A percentile compares a stretch with the other conserved stretches of the same genome.
Conservation (phyloP, 1,140 invertebrate genomes). For the Scaptomyza graminum region DNA sequence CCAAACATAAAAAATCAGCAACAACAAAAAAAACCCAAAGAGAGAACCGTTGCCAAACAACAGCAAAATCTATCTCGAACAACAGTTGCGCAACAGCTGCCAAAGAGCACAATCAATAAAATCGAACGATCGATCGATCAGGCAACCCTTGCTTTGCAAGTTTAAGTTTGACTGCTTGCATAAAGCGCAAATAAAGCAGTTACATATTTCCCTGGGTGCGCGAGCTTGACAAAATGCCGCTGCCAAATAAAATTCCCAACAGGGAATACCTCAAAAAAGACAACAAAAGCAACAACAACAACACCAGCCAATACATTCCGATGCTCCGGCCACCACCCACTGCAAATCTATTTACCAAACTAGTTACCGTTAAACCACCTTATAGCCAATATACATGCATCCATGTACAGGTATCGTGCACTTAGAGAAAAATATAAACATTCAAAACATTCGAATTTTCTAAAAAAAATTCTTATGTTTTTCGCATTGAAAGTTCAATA, state of each 20-base stretch:
- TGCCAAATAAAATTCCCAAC: constrained; percentile 44
- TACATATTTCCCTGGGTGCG: constrained; percentile 46
- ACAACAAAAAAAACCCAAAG: constrained; percentile 17
- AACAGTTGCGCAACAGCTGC: background rate
- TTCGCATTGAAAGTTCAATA: too few species aligned
- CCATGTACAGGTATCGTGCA: constrained; percentile 20
- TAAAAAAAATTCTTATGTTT: too few species aligned
- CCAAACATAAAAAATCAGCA: constrained; percentile 41
- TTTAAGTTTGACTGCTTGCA: background rate
- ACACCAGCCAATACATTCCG: constrained; percentile 43
- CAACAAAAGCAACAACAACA: constrained; percentile 8
- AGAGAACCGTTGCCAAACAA: background rate
- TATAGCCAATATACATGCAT: constrained; percentile 63
- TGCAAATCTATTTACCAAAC: constrained; percentile 79
- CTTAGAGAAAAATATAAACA: background rate
- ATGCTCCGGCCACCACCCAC: constrained; percentile 57
- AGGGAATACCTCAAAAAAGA: constrained; percentile 2
- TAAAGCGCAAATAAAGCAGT: constrained; percentile 30
- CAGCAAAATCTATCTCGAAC: constrained; percentile 14
- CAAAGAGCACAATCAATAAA: background rate
- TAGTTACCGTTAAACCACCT: constrained; percentile 67
- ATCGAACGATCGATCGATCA: background rate
- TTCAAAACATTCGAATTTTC: too few species aligned
- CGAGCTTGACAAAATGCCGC: constrained; percentile 70
- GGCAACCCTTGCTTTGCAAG: background rate